Conservation (phyloP, 2,888 invertebrate species). For the Apeira syringaria region DNA sequence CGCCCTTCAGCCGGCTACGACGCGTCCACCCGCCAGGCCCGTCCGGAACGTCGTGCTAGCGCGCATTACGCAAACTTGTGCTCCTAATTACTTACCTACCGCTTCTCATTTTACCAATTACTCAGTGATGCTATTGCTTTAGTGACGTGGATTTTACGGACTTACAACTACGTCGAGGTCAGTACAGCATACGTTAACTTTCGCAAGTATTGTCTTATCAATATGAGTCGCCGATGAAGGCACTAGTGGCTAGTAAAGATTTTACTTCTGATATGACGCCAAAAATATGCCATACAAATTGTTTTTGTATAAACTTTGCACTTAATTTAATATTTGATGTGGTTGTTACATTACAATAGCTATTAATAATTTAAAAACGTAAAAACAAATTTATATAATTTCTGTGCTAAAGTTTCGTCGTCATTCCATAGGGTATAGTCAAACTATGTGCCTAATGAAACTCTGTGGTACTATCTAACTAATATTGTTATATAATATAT, state of each 20-base stretch:
- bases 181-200: slow-evolving; percentile 39
- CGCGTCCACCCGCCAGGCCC: slow-evolving; percentile 43
- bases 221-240: slow-evolving; percentile 48
- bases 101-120: slow-evolving; percentile 39
- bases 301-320: no score
- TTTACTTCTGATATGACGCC: slow-evolving; percentile 25
- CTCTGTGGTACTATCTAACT: no score
- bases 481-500: no score
- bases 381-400: no score
- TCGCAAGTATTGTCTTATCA: slow-evolving; percentile 21
- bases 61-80: slow-evolving; percentile 40
- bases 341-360: no score
- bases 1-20: slow-evolving; percentile 47
- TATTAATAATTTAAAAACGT: no score
- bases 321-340: no score
- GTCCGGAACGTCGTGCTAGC: slow-evolving; percentile 20
- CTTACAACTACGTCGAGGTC: slow-evolving; percentile 39
- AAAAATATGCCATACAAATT: no score
- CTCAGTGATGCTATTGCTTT: slow-evolving; percentile 36
- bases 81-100: slow-evolving; percentile 37
- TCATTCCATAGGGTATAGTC: no score
- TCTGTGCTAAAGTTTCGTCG: no score
- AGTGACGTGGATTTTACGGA: slow-evolving; percentile 37
- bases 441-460: no score
- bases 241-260: slow-evolving; percentile 55